phyloP scores from a whole-genome alignment of 1,140 invertebrate species.

The Lasioglossum albipes region DNA sequence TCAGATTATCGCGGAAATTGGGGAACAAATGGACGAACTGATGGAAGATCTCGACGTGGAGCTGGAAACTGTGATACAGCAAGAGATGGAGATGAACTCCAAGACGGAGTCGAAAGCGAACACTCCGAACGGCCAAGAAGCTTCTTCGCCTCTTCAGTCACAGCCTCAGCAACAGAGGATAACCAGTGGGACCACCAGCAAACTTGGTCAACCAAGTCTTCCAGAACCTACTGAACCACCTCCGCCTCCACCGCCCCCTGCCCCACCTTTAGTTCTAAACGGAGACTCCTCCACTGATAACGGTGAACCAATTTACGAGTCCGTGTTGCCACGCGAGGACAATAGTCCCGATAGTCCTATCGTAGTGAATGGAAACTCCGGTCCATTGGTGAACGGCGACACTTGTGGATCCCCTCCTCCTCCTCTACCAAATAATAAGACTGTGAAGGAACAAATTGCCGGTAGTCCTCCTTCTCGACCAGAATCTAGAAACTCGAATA shows the following conservation, averaged over 20 bases:
- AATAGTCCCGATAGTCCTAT: constrained; percentile 70
- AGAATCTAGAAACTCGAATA: constrained; percentile 64
- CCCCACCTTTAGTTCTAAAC: constrained; percentile 65
- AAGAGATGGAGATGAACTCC: constrained; percentile 78
- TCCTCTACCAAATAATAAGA: constrained; percentile 72
- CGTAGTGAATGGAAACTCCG: constrained; percentile 71
- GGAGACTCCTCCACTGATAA: constrained; percentile 70
- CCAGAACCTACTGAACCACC: constrained; percentile 88
- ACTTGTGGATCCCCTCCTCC: constrained; percentile 82
- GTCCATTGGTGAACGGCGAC: constrained; percentile 69
- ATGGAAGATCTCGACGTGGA: constrained; percentile 89
- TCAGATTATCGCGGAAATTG: constrained; percentile 91
- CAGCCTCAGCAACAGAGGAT: constrained; percentile 52
- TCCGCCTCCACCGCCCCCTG: constrained; percentile 76
- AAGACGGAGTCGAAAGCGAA: constrained; percentile 74
- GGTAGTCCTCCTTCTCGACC: constrained; percentile 66
- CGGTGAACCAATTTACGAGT: constrained; percentile 91
- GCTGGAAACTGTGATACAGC: constrained; percentile 83
- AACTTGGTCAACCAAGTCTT: constrained; percentile 80
- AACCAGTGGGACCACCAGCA: constrained; percentile 48
- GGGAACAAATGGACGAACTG: constrained; percentile 90
- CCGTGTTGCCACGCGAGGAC: constrained; percentile 86
- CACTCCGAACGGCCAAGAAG: constrained; percentile 72
- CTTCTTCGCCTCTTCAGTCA: constrained; percentile 58
- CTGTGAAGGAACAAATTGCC: constrained; percentile 66